Conservation (phyloP, 64 coral and sea anemone genomes). For the Porites australiensis region DNA sequence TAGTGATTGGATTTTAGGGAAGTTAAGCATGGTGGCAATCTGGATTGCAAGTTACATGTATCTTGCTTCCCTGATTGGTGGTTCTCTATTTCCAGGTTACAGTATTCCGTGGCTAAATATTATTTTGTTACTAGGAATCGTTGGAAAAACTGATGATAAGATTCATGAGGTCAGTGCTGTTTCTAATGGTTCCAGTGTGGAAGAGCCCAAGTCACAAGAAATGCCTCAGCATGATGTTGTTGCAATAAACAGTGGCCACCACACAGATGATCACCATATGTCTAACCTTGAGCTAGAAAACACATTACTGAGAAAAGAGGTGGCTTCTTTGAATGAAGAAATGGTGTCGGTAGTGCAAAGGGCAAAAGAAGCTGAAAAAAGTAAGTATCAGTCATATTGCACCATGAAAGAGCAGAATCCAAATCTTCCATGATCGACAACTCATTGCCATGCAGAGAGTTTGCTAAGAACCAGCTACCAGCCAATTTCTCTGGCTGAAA, state of each 20-base stretch:
- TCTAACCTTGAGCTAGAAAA: conserved; percentile 97
- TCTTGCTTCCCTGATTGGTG: too few relatives aligned
- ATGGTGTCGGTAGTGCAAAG: conserved; percentile 88
- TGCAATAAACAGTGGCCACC: neutral
- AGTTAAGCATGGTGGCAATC: too few relatives aligned
- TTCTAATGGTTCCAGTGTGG: neutral
- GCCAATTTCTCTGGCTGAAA: too few relatives aligned
- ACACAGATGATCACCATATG: conserved; percentile 64
- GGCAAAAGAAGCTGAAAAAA: conserved; percentile 85
- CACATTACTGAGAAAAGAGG: conserved; percentile 90
- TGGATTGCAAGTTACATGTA: too few relatives aligned
- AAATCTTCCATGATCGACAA: too few relatives aligned
- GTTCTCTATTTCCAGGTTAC: too few relatives aligned
- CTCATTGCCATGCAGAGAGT: too few relatives aligned
- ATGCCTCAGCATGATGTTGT: conserved; percentile 1
- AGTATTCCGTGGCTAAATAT: neutral
- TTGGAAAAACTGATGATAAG: neutral
- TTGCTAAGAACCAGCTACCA: too few relatives aligned
- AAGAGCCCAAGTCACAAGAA: neutral
- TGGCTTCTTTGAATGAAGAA: conserved; percentile 95
- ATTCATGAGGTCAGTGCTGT: neutral
- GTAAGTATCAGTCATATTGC: conserved; percentile 11
- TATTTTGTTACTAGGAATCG: neutral
- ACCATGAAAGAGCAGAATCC: too few relatives aligned
- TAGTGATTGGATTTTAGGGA: too few relatives aligned